Base-by-base conservation (phyloP, 2,113 vertebrate genomes). In the Sminthopsis crassicaudata region DNA sequence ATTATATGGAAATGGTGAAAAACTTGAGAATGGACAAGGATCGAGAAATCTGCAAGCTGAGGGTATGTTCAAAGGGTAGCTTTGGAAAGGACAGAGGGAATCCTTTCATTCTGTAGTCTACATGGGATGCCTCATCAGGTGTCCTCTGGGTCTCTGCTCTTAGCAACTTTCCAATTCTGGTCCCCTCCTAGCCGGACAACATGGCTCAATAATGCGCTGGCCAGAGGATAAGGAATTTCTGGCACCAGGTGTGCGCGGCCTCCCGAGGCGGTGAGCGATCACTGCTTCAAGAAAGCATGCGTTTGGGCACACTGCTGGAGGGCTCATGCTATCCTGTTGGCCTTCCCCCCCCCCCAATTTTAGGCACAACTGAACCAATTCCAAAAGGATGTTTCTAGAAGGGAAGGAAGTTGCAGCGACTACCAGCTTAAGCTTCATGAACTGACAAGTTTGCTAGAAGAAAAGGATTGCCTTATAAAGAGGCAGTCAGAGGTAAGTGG, bases 1-100 rank as follows among this genome's bases (percentile, higher is more conserved):
- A 99, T 53, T 99, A 99, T 0, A 98, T 98, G 19, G 99, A 99
- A 91, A 99, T 99, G 99, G 98, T 99, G 57, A 98, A 96, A 50
- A 95, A 95, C 91, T 96, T 99, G 96, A 98, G 98, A 52, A 96
- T 98, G 42, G 99, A 99, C 53, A 99, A 99, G 96, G 99, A 99
- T 24, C 97, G 97, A 50, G 99, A 99, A 98, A 99, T 99, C 50
- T 96, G 98, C 97, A 98, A 84, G 48, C 98, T 99, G 50, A 98
- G 99, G 99, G 99, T 99, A 92, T 98, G 99, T 55, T 94, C 42
- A 96, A 84, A 42, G 19, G 8, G 60, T 12, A 76, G 36, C 16
- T 30, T n/a, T 54, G 8, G 53, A 53, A 53, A 19, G 53, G 12
- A 19, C 12, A 53, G 19, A 53, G 14, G 60, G 60, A 67, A 4